Evolutionary conservation across 2,113 vertebrate species (phyloP).

Genomic region (Anas platyrhynchos): DNA sequence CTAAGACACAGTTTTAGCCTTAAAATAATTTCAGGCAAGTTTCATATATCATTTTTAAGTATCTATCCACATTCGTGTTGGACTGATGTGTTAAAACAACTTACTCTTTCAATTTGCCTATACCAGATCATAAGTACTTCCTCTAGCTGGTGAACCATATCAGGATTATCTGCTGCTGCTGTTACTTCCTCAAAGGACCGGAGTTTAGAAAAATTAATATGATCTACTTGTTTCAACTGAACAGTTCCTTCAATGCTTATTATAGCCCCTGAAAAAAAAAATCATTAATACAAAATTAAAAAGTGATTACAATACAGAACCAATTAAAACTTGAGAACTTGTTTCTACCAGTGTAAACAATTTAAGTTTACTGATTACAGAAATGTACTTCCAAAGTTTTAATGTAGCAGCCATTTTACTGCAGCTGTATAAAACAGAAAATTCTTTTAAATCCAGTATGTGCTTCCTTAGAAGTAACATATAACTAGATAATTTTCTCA

Average conservation of each 20-base stretch:
- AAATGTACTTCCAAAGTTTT: background rate
- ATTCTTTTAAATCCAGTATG: background rate
- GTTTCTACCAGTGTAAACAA: background rate
- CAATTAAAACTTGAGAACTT: background rate
- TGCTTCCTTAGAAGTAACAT: background rate
- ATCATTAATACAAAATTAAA: background rate
- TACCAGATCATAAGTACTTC: slow-evolving; percentile 83
- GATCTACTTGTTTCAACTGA: slow-evolving; percentile 74
- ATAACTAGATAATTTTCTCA: background rate
- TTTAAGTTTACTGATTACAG: background rate
- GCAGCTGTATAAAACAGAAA: background rate
- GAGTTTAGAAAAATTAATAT: slow-evolving; percentile 78
- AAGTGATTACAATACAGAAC: background rate
- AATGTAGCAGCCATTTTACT: background rate
- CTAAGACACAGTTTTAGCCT: background rate
- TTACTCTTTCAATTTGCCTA: slow-evolving; percentile 85
- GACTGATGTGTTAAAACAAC: background rate
- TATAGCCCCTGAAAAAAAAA: slow-evolving; percentile 71
- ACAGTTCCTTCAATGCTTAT: slow-evolving; percentile 77
- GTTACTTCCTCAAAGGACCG: slow-evolving; percentile 76
- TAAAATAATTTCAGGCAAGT: background rate
- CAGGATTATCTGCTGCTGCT: slow-evolving; percentile 75
- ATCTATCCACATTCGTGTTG: background rate
- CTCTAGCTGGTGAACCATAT: slow-evolving; percentile 80
- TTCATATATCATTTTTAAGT: background rate